phyloP scores from a whole-genome alignment of 92 coral and sea anemone species.

The Parazoanthus atlanticus region DNA sequence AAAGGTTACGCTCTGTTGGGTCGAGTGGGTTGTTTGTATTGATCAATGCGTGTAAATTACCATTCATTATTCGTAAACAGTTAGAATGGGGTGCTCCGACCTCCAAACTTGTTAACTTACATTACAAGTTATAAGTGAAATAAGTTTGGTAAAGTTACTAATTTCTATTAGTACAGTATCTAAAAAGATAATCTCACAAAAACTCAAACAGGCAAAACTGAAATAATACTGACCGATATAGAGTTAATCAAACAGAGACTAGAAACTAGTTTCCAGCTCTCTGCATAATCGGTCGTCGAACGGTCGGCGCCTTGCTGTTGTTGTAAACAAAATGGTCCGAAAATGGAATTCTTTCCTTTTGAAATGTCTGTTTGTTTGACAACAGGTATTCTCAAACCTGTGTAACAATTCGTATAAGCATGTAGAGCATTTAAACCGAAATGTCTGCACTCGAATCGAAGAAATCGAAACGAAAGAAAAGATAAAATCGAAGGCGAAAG shows the following conservation, averaged over 20 bases:
- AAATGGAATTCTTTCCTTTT: background rate
- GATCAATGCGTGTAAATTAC: background rate
- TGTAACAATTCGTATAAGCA: background rate
- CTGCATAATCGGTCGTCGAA: background rate
- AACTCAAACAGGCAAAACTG: background rate
- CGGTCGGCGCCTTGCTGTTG: constrained; percentile 25
- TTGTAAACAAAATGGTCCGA: background rate
- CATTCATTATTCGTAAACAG: background rate
- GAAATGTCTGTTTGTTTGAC: background rate
- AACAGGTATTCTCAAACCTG: constrained; percentile 28
- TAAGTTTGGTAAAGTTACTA: background rate
- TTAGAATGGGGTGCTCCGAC: background rate
- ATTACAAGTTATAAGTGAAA: background rate
- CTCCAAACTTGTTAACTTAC: background rate
- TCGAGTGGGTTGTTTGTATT: constrained; percentile 6
- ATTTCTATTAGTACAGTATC: background rate
- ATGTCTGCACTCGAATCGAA: background rate
- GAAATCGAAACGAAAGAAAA: background rate
- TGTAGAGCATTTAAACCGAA: background rate
- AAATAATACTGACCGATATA: too few species aligned
- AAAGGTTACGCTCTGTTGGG: background rate
- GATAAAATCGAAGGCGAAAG: background rate
- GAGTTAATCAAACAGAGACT: background rate
- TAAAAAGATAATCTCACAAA: background rate
- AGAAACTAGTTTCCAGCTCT: constrained; percentile 12